These are phyloP conservation scores for Trissolcus brochymenae DNA, from an alignment of 2,888 invertebrate genomes.

Conservation along the genomic window DNA sequence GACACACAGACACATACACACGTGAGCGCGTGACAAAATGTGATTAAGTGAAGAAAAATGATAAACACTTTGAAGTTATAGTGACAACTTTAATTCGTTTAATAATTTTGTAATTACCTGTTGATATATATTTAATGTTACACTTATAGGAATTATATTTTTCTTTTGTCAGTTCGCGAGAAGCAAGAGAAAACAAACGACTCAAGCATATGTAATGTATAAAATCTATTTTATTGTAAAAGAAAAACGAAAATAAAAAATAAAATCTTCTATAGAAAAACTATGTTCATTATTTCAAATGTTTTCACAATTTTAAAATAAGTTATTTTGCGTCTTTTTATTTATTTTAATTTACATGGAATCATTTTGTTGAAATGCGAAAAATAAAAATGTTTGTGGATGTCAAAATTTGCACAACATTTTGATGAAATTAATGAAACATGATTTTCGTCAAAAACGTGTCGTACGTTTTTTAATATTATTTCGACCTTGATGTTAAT, in stretches of 20 bases:
- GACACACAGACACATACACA: constrained; percentile 1
- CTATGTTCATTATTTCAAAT: background rate
- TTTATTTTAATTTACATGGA: no score
- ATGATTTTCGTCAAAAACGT: no score
- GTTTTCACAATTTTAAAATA: no score
- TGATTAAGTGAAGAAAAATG: constrained; percentile 24
- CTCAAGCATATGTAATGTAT: constrained; percentile 47
- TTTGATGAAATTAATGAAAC: no score
- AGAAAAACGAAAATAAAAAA: constrained; percentile 9
- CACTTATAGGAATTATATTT: constrained; percentile 18
- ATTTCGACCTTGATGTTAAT: no score
- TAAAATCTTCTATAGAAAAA: constrained; percentile 16
- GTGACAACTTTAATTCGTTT: constrained; percentile 35
- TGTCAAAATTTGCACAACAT: no score
- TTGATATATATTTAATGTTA: constrained; percentile 52
- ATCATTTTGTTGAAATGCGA: no score
- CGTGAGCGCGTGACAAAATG: constrained; percentile 9
- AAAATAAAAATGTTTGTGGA: no score
- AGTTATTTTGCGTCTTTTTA: no score
- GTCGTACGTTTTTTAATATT: no score
- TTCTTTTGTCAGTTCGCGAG: constrained; percentile 21
- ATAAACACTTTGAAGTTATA: constrained; percentile 29
- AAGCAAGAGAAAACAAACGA: constrained; percentile 26
- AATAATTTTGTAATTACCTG: constrained; percentile 51
- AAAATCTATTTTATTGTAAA: constrained; percentile 56